Percentiles rank a stretch among this genome's conserved stretches.
Evolutionary conservation across 2,113 vertebrate genomes (phyloP).

Genomic region (Oryzias melastigma): DNA sequence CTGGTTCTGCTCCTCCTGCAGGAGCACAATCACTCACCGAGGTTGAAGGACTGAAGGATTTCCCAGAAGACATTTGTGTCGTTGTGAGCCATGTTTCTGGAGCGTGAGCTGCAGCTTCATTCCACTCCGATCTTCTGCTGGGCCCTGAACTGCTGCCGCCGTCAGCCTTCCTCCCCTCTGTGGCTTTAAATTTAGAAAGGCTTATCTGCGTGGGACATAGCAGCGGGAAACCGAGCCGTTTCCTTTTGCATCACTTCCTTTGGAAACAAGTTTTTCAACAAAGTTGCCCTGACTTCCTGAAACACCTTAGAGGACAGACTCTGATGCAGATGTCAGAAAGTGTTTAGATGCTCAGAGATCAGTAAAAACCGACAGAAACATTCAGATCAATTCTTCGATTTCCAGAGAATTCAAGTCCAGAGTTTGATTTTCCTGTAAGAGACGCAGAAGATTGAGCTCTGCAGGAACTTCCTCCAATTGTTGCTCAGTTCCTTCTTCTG

Average conservation of each 20-base stretch:
- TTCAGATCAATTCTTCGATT: not conserved
- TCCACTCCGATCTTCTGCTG: too few species aligned
- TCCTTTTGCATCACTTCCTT: slow-evolving; percentile 96
- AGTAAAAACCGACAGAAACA: not conserved
- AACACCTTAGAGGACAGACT: too few species aligned
- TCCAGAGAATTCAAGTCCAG: slow-evolving; percentile 28
- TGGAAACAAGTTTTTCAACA: slow-evolving; percentile 59
- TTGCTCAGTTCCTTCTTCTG: slow-evolving; percentile 50
- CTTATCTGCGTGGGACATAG: slow-evolving; percentile 91
- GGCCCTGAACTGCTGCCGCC: slow-evolving; percentile 47
- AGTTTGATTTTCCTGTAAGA: slow-evolving; percentile 16
- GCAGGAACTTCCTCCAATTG: slow-evolving; percentile 75
- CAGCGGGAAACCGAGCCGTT: slow-evolving; percentile 81
- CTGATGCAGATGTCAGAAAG: too few species aligned
- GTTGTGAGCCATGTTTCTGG: slow-evolving; percentile 84
- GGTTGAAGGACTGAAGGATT: slow-evolving; percentile 67
- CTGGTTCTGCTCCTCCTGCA: too few species aligned
- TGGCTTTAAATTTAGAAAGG: slow-evolving; percentile 89
- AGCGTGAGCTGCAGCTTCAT: slow-evolving; percentile 38
- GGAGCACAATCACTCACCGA: slow-evolving; percentile 61
- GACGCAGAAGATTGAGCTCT: slow-evolving; percentile 39
- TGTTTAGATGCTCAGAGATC: not conserved
- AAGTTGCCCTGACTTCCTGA: slow-evolving; percentile 8
- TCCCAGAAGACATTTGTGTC: slow-evolving; percentile 68
- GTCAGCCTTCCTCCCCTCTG: slow-evolving; percentile 92